Percentiles rank a stretch among this genome's conserved stretches.
Evolutionary conservation across 2,797 vertebrate species (phyloP).

Genomic region (Labroides dimidiatus): DNA sequence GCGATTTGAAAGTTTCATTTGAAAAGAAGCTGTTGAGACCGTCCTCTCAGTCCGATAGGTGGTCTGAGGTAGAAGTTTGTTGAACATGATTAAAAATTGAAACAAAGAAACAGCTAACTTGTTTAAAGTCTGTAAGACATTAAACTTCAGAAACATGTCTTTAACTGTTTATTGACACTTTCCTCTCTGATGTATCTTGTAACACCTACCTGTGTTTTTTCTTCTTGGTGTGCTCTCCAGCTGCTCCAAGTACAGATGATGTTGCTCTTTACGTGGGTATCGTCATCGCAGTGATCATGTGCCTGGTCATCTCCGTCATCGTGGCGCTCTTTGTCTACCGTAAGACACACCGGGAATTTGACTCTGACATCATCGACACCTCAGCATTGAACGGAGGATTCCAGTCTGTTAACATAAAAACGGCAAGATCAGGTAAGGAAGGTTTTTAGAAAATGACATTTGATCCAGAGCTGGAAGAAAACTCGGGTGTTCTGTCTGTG

Average conservation of each 20-base stretch:
- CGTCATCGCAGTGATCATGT: constrained; percentile 93
- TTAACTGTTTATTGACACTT: no score
- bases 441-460: neutral
- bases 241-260: constrained; percentile 92
- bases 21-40: constrained; percentile 38
- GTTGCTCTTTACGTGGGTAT: constrained; percentile 94
- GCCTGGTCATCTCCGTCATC: constrained; percentile 91
- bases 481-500: neutral
- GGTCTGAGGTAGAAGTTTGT: constrained; percentile 29
- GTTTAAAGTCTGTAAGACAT: neutral
- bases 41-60: constrained; percentile 38
- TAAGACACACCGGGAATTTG: constrained; percentile 95
- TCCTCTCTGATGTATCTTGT: neutral
- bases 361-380: constrained; percentile 95
- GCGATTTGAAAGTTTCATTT: constrained; percentile 57
- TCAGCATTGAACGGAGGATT: constrained; percentile 94
- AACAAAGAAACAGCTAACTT: neutral
- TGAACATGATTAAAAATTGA: constrained; percentile 13
- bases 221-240: constrained; percentile 69
- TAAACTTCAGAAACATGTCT: no score
- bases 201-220: neutral
- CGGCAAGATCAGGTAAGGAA: constrained; percentile 91
- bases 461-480: neutral
- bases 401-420: constrained; percentile 96
- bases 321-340: constrained; percentile 95